Percentiles rank a stretch among this genome's conserved stretches.
These are phyloP conservation scores for Nephila pilipes DNA, from an alignment of 1,140 invertebrate species.

Conservation along the genomic window DNA sequence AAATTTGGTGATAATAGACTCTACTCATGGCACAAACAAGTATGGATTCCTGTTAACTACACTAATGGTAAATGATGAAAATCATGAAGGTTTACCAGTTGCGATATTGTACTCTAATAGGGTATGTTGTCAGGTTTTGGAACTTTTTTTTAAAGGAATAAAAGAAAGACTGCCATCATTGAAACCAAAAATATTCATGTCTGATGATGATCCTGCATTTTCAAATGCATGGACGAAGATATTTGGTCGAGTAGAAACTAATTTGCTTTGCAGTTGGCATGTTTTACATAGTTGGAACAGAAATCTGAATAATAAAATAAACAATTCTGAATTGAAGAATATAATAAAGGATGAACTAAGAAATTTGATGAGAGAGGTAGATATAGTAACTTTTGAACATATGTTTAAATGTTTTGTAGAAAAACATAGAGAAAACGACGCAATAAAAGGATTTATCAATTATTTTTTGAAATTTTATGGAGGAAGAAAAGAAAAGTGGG, in stretches of 20 bases:
- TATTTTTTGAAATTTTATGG: not conserved
- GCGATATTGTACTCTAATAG: conserved; percentile 3
- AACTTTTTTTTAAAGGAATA: conserved; percentile 21
- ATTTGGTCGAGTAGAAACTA: not conserved
- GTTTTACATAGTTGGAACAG: not conserved
- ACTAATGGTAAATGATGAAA: conserved; percentile 11
- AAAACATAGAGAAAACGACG: not conserved
- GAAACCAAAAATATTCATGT: not conserved
- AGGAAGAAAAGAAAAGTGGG: not conserved
- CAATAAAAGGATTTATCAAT: not conserved
- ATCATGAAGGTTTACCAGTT: conserved; percentile 40
- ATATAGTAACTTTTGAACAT: not conserved
- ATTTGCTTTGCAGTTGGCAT: conserved; percentile 41
- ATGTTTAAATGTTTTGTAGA: not conserved
- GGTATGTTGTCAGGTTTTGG: not conserved
- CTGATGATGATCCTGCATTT: conserved; percentile 42
- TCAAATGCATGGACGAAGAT: conserved; percentile 13
- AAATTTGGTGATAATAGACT: not conserved
- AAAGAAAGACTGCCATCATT: not conserved
- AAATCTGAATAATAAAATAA: not conserved
- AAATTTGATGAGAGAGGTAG: not conserved
- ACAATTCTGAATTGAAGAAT: not conserved
- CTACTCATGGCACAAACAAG: conserved; percentile 11
- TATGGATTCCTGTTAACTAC: not conserved
- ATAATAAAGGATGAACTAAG: not conserved